These are phyloP conservation scores for Cepaea hortensis DNA, from an alignment of 2,888 invertebrate species.

Conservation along the genomic window DNA sequence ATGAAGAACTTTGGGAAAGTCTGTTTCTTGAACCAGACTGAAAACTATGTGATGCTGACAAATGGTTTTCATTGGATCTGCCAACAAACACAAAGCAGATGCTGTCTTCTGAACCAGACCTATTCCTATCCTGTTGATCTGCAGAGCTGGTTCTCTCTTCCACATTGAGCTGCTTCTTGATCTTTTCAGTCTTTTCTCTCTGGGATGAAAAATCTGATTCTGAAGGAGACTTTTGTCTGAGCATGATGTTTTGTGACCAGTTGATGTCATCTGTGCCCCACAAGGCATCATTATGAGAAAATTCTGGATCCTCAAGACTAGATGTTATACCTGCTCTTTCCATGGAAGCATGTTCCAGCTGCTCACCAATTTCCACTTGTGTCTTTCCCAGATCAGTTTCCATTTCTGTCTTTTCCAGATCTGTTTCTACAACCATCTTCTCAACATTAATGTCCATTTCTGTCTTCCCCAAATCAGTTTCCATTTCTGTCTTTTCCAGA, in stretches of 20 bases:
- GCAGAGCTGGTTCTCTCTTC: conserved; percentile 7
- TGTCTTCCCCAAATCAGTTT: no score
- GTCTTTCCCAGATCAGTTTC: no score
- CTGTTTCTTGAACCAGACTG: background rate
- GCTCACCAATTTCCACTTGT: background rate
- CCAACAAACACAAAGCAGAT: conserved; percentile 67
- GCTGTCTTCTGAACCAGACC: conserved; percentile 58
- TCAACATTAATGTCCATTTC: background rate
- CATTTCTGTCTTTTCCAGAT: background rate
- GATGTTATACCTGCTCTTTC: background rate
- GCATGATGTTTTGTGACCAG: conserved; percentile 33
- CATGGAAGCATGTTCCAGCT: background rate
- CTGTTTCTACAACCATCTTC: background rate
- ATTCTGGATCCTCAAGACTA: conserved; percentile 10
- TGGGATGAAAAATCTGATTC: conserved; percentile 41
- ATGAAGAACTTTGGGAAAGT: conserved; percentile 17
- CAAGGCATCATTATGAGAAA: conserved; percentile 4
- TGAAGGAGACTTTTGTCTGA: conserved; percentile 45
- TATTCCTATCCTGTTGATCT: conserved; percentile 12
- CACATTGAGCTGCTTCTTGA: background rate
- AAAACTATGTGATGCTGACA: background rate
- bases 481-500: background rate
- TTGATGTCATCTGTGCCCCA: conserved; percentile 6
- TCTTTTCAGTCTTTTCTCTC: background rate
- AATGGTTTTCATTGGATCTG: background rate